Base-by-base conservation (phyloP, 2,888 invertebrate species). In the Cotesia congregata region DNA sequence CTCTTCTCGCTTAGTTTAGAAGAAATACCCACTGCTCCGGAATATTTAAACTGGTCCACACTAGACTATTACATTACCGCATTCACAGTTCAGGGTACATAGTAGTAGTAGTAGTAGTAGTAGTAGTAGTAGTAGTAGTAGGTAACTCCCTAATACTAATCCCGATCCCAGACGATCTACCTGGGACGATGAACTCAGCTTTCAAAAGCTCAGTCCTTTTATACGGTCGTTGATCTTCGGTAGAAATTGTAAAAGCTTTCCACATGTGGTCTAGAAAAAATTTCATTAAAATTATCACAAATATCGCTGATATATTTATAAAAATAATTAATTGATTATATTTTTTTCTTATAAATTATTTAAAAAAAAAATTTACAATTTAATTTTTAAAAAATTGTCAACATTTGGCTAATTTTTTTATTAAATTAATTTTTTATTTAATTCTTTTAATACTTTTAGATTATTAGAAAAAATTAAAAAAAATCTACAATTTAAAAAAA, bases 111-210 rank as follows among this genome's bases (percentile, higher is more conserved):
- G 17, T 30, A 30, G 30, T 30, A 30, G 50, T 12, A 50, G 50
- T 50, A 50, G 50, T 17, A 17, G 17, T 17, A 17, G 17, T 30
- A 30, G 30, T 30, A 30, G 50, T 12, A 50, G 50, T 50, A 50
- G 50, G 12, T 4, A 50, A 50, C 9, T 50, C 50, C 50, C 50
- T 50, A 50, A 50, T 50, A 12, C 50, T 17, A 50, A 41, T 64
- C 20, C 30, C 30, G 69, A 62, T 39, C 50, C 70, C 72, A 72
- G 67, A 65, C 73, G 59, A 9, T 73, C 70, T 75, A 73, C 60
- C 75, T 74, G 75, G 77, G 74, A 78, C 80, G 78, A 80, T 79
- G 78, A 79, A 80, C 79, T 70, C 69, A 7, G 50, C 12, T 12
- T 30, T 61, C 9, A 17, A 41, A 17, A 17, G 62, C 64, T 30